Conservation (phyloP, 2,113 vertebrate species). For the Peromyscus polionotus region DNA sequence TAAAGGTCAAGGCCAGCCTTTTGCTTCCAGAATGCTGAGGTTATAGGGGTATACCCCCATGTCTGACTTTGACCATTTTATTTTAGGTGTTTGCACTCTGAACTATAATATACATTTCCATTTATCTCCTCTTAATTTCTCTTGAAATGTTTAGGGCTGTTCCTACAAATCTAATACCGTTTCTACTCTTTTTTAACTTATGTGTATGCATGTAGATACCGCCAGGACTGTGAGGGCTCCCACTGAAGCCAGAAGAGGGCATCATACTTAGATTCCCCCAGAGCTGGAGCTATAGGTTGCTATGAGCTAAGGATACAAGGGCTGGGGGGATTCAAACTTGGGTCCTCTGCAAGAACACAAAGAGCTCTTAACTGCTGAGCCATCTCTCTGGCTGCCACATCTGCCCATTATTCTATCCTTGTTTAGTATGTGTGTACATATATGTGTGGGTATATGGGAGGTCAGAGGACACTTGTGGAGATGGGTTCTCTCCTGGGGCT, state of each 20-base stretch:
- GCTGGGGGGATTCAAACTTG: not conserved
- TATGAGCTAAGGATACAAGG: not conserved
- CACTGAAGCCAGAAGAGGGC: not conserved
- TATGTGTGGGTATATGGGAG: not conserved
- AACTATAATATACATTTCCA: not conserved
- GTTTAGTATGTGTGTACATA: not conserved
- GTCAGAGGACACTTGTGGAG: no score
- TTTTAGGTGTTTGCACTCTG: not conserved
- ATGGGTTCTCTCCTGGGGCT: not conserved
- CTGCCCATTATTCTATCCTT: not conserved
- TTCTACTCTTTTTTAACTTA: not conserved
- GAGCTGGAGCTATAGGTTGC: not conserved
- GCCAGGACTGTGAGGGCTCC: no score
- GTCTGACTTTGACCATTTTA: not conserved
- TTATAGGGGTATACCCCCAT: not conserved
- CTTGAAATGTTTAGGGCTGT: not conserved
- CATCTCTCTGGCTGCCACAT: not conserved
- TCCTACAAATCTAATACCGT: not conserved
- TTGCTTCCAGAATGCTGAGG: not conserved
- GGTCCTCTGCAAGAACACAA: not conserved
- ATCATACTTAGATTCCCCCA: not conserved
- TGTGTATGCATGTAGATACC: not conserved
- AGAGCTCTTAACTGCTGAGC: not conserved
- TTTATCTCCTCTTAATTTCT: not conserved
- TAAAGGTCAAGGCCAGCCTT: not conserved